Evolutionary conservation across 2,888 invertebrate genomes (phyloP).

Genomic region (Pandemis corylana): DNA sequence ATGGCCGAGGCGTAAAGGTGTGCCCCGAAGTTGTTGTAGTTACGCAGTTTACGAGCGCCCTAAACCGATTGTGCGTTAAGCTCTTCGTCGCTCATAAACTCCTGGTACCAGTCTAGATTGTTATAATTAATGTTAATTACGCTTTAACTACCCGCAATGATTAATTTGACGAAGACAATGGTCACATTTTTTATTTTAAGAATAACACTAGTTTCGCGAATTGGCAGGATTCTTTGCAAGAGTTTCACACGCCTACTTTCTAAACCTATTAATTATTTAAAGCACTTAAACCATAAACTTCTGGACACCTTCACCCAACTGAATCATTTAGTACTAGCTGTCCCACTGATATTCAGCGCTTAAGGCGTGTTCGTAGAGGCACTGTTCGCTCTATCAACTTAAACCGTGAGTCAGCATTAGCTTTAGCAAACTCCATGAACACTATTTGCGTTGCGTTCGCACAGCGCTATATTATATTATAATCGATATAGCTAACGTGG

Average conservation of each 20-base stretch:
- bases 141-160: neutral
- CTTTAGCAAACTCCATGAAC: too few relatives aligned
- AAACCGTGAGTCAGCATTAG: neutral
- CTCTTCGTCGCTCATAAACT: constrained; percentile 10
- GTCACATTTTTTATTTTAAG: too few relatives aligned
- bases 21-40: constrained; percentile 9
- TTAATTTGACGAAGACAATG: neutral
- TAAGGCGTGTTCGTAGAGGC: too few relatives aligned
- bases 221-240: neutral
- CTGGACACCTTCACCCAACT: neutral
- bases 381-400: neutral
- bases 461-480: too few relatives aligned
- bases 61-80: constrained; percentile 32
- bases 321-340: neutral
- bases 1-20: neutral
- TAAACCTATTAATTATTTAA: neutral
- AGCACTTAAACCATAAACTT: neutral
- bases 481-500: too few relatives aligned
- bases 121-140: too few relatives aligned
- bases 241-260: neutral
- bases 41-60: constrained; percentile 28
- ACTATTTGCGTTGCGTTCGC: too few relatives aligned
- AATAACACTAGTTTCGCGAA: neutral
- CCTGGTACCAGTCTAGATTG: constrained; percentile 2
- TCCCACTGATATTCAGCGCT: neutral